Conservation (phyloP, 2,888 invertebrate genomes). For the Entomobrya multifasciata region DNA sequence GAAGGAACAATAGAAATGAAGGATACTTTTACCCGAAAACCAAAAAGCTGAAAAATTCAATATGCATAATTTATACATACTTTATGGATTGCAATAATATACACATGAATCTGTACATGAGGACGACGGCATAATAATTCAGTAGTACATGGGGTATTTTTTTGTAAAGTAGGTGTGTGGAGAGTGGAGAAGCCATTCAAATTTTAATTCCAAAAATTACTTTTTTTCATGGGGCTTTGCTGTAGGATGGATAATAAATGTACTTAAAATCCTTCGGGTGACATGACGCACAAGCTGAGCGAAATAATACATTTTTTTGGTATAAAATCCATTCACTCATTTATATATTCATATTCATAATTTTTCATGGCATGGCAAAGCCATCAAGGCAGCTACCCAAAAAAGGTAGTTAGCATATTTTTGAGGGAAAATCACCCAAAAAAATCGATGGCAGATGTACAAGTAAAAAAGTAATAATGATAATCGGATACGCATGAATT, state of each 20-base stretch:
- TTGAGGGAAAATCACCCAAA: constrained; percentile 38
- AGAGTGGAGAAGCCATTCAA: constrained; percentile 12
- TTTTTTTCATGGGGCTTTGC: neutral
- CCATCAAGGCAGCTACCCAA: too few relatives aligned
- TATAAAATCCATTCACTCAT: constrained; percentile 31
- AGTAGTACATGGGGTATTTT: too few relatives aligned
- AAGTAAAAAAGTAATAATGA: neutral
- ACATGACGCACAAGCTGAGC: neutral
- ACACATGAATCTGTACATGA: neutral
- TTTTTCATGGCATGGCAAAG: too few relatives aligned
- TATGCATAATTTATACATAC: too few relatives aligned
- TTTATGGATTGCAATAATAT: too few relatives aligned
- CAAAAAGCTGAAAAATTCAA: too few relatives aligned
- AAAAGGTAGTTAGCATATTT: constrained; percentile 58
- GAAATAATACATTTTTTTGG: neutral
- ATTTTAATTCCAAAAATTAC: constrained; percentile 2
- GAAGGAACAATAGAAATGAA: too few relatives aligned
- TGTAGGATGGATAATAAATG: neutral
- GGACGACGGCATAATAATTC: neutral
- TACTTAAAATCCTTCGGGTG: neutral
- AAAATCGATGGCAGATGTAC: constrained; percentile 52
- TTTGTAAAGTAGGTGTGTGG: too few relatives aligned
- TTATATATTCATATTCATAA: constrained; percentile 12
- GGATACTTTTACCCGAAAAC: too few relatives aligned
- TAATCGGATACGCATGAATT: constrained; percentile 16